Percentiles rank a stretch among this genome's conserved stretches.
phyloP scores from a whole-genome alignment of 2,797 vertebrate genomes.

The Hippocampus kuda region DNA sequence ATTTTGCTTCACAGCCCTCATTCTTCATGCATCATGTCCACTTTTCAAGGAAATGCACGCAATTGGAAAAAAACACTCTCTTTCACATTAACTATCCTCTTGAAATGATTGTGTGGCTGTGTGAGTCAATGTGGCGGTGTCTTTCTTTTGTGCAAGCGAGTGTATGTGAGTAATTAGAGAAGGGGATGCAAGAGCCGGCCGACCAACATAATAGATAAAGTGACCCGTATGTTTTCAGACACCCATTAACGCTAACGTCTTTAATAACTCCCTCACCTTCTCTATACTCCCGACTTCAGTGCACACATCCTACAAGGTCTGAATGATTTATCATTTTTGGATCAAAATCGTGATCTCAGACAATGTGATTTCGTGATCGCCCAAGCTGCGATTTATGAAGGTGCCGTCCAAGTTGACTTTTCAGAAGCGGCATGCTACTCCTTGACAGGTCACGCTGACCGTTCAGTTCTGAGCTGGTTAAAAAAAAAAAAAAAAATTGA shows the following conservation, averaged over 20 bases:
- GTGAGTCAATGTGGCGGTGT: conserved; percentile 9
- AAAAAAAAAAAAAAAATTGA: too few relatives aligned
- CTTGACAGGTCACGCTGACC: too few relatives aligned
- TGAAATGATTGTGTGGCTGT: conserved; percentile 14
- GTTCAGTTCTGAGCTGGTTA: too few relatives aligned
- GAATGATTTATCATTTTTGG: too few relatives aligned
- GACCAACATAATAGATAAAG: conserved; percentile 45
- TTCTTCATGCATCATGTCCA: conserved; percentile 45
- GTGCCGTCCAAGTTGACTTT: too few relatives aligned
- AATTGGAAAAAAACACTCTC: conserved; percentile 22
- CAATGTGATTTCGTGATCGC: too few relatives aligned
- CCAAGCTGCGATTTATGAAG: too few relatives aligned
- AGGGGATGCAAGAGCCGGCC: conserved; percentile 33
- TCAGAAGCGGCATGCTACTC: too few relatives aligned
- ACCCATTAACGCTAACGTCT: conserved; percentile 13
- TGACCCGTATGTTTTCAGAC: conserved; percentile 38
- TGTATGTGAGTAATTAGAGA: conserved; percentile 10
- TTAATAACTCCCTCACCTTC: conserved; percentile 8
- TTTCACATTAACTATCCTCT: conserved; percentile 33
- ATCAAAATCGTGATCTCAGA: too few relatives aligned
- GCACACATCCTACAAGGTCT: neutral
- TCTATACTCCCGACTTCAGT: conserved; percentile 10
- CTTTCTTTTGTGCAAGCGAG: conserved; percentile 9
- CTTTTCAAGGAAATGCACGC: conserved; percentile 32
- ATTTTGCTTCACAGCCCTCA: conserved; percentile 38